Conservation (phyloP, 2,888 invertebrate species). For the Cantharis lateralis region DNA sequence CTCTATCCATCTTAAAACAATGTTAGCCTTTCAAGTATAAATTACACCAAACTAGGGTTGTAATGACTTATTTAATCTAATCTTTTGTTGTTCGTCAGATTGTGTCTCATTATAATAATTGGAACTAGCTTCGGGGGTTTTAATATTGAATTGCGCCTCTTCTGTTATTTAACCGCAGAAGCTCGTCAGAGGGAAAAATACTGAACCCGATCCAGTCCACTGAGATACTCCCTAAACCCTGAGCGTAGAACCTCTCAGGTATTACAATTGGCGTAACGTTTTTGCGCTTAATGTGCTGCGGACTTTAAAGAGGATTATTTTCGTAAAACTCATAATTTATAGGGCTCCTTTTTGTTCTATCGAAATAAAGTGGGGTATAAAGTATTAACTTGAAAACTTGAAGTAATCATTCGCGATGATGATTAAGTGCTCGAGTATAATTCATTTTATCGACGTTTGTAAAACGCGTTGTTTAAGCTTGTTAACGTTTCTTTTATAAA, state of each 20-base stretch:
- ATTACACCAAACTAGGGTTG: background rate
- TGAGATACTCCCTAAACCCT: background rate
- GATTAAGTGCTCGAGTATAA: background rate
- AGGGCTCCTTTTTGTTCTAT: background rate
- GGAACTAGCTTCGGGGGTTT: background rate
- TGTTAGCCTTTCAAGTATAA: background rate
- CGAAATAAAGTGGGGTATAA: background rate
- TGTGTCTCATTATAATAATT: background rate
- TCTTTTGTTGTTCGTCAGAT: background rate
- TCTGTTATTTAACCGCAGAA: background rate
- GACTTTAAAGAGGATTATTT: background rate
- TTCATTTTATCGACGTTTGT: background rate
- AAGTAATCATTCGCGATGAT: background rate
- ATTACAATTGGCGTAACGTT: background rate
- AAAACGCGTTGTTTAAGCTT: background rate
- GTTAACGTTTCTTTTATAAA: background rate
- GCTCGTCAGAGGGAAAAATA: background rate
- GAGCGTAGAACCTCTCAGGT: too few relatives aligned
- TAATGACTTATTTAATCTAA: background rate
- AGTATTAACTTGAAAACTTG: background rate
- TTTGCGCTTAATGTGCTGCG: background rate
- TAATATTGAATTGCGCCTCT: background rate
- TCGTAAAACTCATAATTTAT: background rate
- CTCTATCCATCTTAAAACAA: background rate
- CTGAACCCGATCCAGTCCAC: background rate